These are phyloP conservation scores for Borostomias antarcticus DNA, from an alignment of 2,797 vertebrate genomes.

Conservation along the genomic window DNA sequence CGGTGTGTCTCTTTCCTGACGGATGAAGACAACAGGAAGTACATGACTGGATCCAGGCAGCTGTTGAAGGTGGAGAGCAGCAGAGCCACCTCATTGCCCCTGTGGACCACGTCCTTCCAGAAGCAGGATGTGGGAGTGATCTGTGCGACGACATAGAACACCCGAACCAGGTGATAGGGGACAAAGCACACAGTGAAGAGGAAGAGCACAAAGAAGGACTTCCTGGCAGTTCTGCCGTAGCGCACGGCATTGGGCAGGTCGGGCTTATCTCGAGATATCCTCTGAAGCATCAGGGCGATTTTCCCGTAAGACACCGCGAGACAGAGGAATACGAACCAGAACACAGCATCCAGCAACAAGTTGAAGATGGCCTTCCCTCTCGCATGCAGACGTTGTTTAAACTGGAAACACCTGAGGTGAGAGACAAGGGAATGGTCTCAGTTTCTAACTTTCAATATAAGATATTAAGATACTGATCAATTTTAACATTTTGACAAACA, in stretches of 20 bases:
- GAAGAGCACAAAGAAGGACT: conserved; percentile 92
- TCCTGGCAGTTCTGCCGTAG: conserved; percentile 84
- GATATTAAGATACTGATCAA: too few species aligned
- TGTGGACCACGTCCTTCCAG: conserved; percentile 75
- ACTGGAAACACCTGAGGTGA: too few species aligned
- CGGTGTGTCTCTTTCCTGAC: conserved; percentile 77
- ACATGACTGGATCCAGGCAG: conserved; percentile 95
- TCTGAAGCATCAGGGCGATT: conserved; percentile 83
- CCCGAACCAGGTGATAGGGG: conserved; percentile 88
- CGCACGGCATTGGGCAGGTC: conserved; percentile 86
- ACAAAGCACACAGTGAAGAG: conserved; percentile 92
- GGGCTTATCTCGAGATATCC: conserved; percentile 78
- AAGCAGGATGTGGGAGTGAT: conserved; percentile 69
- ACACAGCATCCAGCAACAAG: conserved; percentile 75
- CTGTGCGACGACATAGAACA: conserved; percentile 87
- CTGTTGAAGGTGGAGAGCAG: conserved; percentile 91
- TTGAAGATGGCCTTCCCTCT: conserved; percentile 86
- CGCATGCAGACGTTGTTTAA: conserved; percentile 69
- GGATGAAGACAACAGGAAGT: conserved; percentile 89
- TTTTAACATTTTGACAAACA: too few species aligned
- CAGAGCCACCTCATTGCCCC: conserved; percentile 87
- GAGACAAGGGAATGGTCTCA: too few species aligned
- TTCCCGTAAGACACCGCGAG: conserved; percentile 85
- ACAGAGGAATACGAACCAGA: conserved; percentile 87
- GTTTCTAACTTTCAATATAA: too few species aligned